Conservation (phyloP, 1,140 invertebrate genomes). For the Aphaenogaster floridana region DNA sequence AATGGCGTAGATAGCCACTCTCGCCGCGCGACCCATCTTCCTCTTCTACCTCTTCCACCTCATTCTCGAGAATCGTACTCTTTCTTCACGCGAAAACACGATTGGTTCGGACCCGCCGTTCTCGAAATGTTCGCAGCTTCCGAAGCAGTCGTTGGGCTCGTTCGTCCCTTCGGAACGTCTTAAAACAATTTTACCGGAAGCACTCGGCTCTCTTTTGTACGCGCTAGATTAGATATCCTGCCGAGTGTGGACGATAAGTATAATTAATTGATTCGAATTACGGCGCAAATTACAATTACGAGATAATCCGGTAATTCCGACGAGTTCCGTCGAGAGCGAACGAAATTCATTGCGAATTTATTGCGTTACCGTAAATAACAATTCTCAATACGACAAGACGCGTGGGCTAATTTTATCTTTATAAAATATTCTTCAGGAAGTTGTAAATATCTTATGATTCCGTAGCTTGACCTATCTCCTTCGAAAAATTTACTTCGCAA, state of each 20-base stretch:
- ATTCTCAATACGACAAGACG: constrained; percentile 17
- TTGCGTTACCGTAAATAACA: constrained; percentile 38
- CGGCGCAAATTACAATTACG: constrained; percentile 46
- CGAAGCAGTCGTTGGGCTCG: constrained; percentile 26
- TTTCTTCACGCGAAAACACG: constrained; percentile 50
- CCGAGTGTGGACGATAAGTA: constrained; percentile 53
- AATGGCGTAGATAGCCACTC: constrained; percentile 76
- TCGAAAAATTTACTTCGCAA: constrained; percentile 46
- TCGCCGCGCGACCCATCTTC: constrained; percentile 29
- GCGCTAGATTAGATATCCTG: constrained; percentile 55
- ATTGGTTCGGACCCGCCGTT: constrained; percentile 39
- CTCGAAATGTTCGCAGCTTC: constrained; percentile 31
- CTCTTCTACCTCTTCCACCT: not conserved
- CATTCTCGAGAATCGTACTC: constrained; percentile 20
- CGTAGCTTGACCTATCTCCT: constrained; percentile 36
- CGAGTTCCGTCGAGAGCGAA: not conserved
- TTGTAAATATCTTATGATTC: constrained; percentile 50
- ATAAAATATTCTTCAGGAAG: constrained; percentile 31
- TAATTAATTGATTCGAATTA: constrained; percentile 59
- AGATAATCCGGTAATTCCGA: constrained; percentile 50
- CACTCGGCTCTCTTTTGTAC: constrained; percentile 50
- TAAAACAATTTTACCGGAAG: constrained; percentile 58
- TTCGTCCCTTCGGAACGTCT: constrained; percentile 32
- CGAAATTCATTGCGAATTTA: constrained; percentile 29
- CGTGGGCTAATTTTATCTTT: constrained; percentile 24